phyloP scores from a whole-genome alignment of 2,113 vertebrate species.

The Microtus richardsoni region DNA sequence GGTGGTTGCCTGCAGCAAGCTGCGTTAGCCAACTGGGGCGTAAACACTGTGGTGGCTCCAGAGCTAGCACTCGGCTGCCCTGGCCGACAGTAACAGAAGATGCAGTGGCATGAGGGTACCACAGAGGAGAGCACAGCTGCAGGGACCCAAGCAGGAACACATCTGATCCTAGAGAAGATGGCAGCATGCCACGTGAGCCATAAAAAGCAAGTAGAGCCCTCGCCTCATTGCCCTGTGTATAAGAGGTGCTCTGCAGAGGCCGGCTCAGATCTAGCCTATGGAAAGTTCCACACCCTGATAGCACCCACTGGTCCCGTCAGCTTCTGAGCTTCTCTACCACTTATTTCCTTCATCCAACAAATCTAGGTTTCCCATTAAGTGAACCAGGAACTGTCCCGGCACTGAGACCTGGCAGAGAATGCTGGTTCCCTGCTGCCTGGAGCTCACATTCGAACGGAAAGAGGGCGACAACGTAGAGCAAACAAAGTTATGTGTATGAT shows the following conservation, averaged over 20 bases:
- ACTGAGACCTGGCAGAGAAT: background rate
- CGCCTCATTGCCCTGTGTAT: background rate
- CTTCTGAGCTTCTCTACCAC: background rate
- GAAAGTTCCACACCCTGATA: background rate
- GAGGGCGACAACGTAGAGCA: background rate
- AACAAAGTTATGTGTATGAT: background rate
- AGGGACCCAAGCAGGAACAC: background rate
- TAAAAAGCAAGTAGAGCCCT: background rate
- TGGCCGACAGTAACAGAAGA: background rate
- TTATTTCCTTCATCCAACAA: background rate
- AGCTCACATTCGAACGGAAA: background rate
- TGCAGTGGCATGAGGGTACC: background rate
- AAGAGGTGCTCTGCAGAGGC: background rate
- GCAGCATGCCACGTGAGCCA: background rate
- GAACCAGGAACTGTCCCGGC: background rate
- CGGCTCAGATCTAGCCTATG: background rate
- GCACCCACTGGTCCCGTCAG: background rate
- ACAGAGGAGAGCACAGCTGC: background rate
- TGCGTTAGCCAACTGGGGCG: background rate
- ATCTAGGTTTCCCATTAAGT: background rate
- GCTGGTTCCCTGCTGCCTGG: background rate
- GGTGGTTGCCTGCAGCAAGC: background rate
- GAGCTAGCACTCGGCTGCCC: background rate
- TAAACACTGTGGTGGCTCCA: background rate
- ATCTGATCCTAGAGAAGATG: background rate